Conservation (phyloP, 1,140 invertebrate species). For the Bombus difficillimus region DNA sequence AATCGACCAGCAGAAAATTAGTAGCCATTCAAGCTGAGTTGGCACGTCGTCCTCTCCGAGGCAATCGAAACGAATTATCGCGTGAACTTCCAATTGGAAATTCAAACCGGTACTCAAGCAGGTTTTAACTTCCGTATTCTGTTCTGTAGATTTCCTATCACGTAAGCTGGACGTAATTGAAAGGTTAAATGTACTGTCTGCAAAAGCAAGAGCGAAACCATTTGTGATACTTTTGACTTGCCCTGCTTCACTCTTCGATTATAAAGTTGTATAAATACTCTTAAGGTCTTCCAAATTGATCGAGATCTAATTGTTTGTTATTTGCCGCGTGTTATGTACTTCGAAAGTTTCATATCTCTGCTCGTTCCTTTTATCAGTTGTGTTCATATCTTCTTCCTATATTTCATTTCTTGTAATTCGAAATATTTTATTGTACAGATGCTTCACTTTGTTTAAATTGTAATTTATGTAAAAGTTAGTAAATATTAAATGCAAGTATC, state of each 20-base stretch:
- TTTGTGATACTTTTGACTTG: not conserved
- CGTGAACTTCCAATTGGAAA: slow-evolving; percentile 69
- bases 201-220: slow-evolving; percentile 36
- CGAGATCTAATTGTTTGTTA: not conserved
- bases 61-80: slow-evolving; percentile 66
- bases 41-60: slow-evolving; percentile 39
- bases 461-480: too few species aligned
- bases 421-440: too few species aligned
- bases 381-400: not conserved
- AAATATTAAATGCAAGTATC: not conserved
- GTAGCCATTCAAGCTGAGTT: slow-evolving; percentile 45
- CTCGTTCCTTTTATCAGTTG: not conserved
- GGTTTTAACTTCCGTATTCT: slow-evolving; percentile 57
- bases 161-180: slow-evolving; percentile 63
- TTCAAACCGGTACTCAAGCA: slow-evolving; percentile 62
- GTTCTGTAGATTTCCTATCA: slow-evolving; percentile 47
- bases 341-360: not conserved
- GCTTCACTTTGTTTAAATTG: too few species aligned
- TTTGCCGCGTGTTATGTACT: not conserved
- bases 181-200: slow-evolving; percentile 59
- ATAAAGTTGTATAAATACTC: not conserved
- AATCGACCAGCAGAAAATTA: slow-evolving; percentile 45
- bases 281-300: slow-evolving; percentile 19
- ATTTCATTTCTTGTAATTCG: not conserved
- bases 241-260: not conserved